A percentile compares a stretch with the other conserved stretches of the same genome.
These are phyloP conservation scores for Sinotaia quadrata DNA, from an alignment of 2,888 invertebrate genomes.

Conservation along the genomic window DNA sequence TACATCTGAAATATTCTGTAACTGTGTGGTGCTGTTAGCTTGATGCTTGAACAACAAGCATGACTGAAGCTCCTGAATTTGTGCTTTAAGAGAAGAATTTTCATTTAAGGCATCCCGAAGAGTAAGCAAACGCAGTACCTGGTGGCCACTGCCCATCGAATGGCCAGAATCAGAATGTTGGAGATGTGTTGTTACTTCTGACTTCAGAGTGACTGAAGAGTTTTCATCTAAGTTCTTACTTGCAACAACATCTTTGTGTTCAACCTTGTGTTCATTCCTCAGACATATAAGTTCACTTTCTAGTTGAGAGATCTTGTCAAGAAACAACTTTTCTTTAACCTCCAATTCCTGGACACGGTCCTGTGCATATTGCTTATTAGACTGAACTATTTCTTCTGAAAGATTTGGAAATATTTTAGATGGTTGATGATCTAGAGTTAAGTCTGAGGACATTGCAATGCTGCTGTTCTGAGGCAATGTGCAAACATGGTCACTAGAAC, in stretches of 20 bases:
- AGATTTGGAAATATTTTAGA: conserved; percentile 16
- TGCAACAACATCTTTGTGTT: neutral
- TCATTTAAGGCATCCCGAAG: conserved; percentile 18
- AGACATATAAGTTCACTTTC: conserved; percentile 6
- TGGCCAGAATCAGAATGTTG: too few relatives aligned
- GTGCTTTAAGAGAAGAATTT: conserved; percentile 12
- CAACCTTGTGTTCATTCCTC: neutral
- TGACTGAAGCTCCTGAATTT: conserved; percentile 15
- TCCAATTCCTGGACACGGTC: neutral
- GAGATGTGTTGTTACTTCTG: too few relatives aligned
- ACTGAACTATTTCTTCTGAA: conserved; percentile 16
- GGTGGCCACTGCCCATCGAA: neutral
- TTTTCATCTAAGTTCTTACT: too few relatives aligned
- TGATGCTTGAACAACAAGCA: neutral
- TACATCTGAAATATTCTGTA: too few relatives aligned
- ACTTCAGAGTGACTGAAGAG: too few relatives aligned
- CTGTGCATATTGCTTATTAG: neutral
- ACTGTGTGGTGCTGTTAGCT: too few relatives aligned
- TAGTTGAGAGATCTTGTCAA: conserved; percentile 1
- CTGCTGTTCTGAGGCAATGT: neutral
- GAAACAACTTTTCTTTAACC: conserved; percentile 1
- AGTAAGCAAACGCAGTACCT: conserved; percentile 7
- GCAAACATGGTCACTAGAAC: neutral
- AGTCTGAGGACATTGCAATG: neutral
- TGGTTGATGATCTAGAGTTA: neutral